Percentiles rank a stretch among this genome's conserved stretches.
phyloP scores from a whole-genome alignment of 2,797 vertebrate species.

The Halcyon badia region DNA sequence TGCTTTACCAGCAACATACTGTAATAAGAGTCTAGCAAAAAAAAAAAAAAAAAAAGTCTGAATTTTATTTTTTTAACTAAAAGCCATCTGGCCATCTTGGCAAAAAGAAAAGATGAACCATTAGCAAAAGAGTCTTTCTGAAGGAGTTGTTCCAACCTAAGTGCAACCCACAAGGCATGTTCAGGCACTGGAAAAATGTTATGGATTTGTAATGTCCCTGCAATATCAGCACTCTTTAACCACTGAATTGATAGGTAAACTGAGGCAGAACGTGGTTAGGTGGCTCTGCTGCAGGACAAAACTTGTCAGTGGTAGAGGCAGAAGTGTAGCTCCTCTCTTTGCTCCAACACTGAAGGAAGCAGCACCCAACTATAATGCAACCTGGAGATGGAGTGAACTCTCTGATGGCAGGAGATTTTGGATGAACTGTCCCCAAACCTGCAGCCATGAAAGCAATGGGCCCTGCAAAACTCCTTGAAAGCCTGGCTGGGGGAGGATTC shows the following conservation, averaged over 20 bases:
- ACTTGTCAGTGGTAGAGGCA: background rate
- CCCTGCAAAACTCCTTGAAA: background rate
- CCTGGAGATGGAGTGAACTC: background rate
- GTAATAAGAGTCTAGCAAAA: conserved; percentile 25
- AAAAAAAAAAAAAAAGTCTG: background rate
- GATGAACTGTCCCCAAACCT: background rate
- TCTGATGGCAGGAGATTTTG: background rate
- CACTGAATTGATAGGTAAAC: background rate
- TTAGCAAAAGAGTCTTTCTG: conserved; percentile 17
- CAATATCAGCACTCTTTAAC: background rate
- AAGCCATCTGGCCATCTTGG: conserved; percentile 66
- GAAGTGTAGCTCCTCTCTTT: background rate
- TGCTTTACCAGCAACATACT: conserved; percentile 13
- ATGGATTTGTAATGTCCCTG: background rate
- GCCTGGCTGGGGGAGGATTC: background rate
- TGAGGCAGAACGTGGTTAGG: background rate
- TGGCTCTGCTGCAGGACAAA: background rate
- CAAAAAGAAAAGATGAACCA: background rate
- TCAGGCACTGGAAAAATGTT: background rate
- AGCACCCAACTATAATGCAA: background rate
- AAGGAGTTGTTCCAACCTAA: conserved; percentile 5
- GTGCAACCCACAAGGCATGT: background rate
- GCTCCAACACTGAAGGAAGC: background rate
- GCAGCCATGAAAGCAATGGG: background rate
- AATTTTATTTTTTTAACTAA: conserved; percentile 25